These are phyloP conservation scores for Araneus ventricosus DNA, from an alignment of 1,140 invertebrate species.

Conservation along the genomic window DNA sequence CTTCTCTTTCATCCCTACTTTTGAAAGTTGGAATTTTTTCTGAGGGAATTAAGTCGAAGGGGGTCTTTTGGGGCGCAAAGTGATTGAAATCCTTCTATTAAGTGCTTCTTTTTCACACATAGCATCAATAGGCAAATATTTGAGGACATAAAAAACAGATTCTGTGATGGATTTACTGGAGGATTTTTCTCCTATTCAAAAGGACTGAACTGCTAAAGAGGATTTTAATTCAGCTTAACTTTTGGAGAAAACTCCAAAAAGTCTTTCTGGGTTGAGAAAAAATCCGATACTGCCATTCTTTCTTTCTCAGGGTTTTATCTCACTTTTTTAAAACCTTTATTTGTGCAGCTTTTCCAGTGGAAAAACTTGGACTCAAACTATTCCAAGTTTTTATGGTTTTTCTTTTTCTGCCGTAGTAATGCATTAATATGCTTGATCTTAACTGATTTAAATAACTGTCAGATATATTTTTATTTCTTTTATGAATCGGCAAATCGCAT, in stretches of 20 bases:
- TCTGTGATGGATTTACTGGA: constrained; percentile 7
- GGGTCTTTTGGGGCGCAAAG: constrained; percentile 47
- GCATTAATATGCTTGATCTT: too few relatives aligned
- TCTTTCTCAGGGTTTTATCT: neutral
- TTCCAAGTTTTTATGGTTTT: neutral
- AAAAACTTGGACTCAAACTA: neutral
- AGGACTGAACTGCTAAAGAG: constrained; percentile 44
- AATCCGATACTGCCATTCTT: neutral
- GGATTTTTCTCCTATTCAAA: constrained; percentile 44
- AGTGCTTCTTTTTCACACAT: constrained; percentile 51
- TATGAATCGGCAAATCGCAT: too few relatives aligned
- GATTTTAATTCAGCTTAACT: constrained; percentile 53
- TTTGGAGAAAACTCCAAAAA: constrained; percentile 20
- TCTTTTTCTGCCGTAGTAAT: neutral
- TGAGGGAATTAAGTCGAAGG: constrained; percentile 38
- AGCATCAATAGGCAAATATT: constrained; percentile 48
- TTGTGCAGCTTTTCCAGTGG: neutral
- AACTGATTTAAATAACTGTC: too few relatives aligned
- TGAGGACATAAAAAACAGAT: constrained; percentile 20
- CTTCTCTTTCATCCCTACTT: constrained; percentile 10
- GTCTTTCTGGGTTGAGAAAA: neutral
- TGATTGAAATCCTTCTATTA: constrained; percentile 49
- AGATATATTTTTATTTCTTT: too few relatives aligned
- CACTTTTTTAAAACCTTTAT: constrained; percentile 7
- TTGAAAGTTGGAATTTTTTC: constrained; percentile 30